Base-by-base conservation (phyloP, 2,113 vertebrate species). In the Psettodes erumei region DNA sequence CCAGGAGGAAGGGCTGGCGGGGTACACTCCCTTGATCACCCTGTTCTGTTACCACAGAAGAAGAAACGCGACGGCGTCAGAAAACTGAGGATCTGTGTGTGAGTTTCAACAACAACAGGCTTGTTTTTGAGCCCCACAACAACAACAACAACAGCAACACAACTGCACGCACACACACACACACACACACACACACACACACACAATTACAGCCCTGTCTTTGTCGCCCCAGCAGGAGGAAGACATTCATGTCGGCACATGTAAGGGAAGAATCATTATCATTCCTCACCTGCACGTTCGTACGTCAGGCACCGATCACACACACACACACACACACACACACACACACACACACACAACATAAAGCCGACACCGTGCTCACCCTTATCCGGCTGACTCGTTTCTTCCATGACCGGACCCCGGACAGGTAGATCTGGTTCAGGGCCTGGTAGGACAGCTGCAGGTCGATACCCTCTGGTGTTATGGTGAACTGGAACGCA, bases 1-100 rank as follows among this genome's bases (percentile, higher is more conserved):
- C 96, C 96, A 97, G 60, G 96, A 97, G 56, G 95, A 95, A 0
- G 95, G 95, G 78, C 95, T 96, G 30, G 96, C 96, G 0, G 96
- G 96, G 81, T 95, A 95, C 56, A 96, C 94, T 0, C 96, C 96
- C 1, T 94, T 95, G 54, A 96, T 93, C 71, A 97, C 87, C 40
- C 94, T 91, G 56, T 97, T 96, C 96, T 98, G 93, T 77, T 47
- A 69, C 6, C 42, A 67, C 63, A 81, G 50, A 82, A 79, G 30
- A 81, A 84, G 10, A 76, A 71, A 56, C n/a, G n/a, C n/a, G n/a
- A n/a, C n/a, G n/a, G n/a, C n/a, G n/a, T n/a, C n/a, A n/a, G n/a
- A n/a, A n/a, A n/a, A n/a, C n/a, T n/a, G n/a, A n/a, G n/a, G n/a
- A n/a, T n/a, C n/a, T n/a, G n/a, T n/a, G n/a, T n/a, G n/a, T n/a